Percentiles rank a stretch among this genome's conserved stretches.
phyloP scores from a whole-genome alignment of 2,113 vertebrate species.

The Rhynchomys soricoides region DNA sequence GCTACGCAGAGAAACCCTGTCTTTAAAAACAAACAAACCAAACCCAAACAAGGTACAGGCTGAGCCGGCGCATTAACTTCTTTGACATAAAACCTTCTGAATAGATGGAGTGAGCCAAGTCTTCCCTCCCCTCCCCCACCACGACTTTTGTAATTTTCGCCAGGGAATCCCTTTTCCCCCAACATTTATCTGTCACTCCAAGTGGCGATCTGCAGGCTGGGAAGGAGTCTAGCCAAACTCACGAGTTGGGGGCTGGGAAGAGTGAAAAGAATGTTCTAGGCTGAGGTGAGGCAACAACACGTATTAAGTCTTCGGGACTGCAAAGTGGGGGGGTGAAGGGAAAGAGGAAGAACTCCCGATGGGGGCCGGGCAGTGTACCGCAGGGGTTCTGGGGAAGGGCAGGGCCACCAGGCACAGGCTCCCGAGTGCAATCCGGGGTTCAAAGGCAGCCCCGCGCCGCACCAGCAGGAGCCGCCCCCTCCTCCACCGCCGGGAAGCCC shows the following conservation, averaged over 20 bases:
- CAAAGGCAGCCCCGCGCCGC: background rate
- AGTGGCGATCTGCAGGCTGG: background rate
- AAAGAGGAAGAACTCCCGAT: background rate
- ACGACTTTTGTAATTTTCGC: background rate
- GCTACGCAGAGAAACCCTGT: background rate
- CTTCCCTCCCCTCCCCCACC: background rate
- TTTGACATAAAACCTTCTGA: background rate
- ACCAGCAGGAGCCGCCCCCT: background rate
- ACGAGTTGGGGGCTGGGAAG: background rate
- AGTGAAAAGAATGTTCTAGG: slow-evolving; percentile 4
- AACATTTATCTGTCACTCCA: background rate
- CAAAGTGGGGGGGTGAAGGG: background rate
- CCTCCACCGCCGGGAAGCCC: background rate
- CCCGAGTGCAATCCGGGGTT: background rate
- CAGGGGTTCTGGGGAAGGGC: background rate
- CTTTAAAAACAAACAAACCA: background rate
- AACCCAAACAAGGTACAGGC: background rate
- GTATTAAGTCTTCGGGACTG: background rate
- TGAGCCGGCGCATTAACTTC: background rate
- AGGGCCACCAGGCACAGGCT: background rate
- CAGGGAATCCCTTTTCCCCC: background rate
- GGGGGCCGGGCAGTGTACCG: background rate
- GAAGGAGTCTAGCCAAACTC: background rate
- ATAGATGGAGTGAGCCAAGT: background rate
- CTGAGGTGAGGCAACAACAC: background rate